Percentiles rank a stretch among this genome's conserved stretches.
phyloP scores from a whole-genome alignment of 2,888 invertebrate genomes.

The Philonicus albiceps region DNA sequence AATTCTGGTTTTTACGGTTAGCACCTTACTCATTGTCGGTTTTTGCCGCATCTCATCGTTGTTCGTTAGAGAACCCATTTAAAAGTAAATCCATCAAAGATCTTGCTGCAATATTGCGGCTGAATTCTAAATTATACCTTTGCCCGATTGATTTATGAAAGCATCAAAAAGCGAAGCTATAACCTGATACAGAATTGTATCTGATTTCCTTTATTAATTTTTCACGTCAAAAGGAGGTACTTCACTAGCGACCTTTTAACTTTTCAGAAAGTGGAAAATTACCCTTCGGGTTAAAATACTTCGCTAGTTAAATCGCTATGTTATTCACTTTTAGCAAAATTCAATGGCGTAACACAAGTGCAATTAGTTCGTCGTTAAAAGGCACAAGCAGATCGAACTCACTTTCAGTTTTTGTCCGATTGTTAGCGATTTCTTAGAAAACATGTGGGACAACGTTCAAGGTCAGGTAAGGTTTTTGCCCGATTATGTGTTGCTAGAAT shows the following conservation, averaged over 20 bases:
- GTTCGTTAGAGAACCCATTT: conserved; percentile 5
- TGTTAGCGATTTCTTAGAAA: not conserved
- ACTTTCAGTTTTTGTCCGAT: conserved; percentile 7
- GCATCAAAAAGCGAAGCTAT: not conserved
- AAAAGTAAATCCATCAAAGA: conserved; percentile 2
- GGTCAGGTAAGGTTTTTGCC: not conserved
- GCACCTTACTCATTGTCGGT: not conserved
- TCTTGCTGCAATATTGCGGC: not conserved
- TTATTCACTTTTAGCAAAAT: not conserved
- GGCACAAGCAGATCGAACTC: not conserved
- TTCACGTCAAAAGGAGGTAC: not conserved
- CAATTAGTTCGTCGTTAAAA: not conserved
- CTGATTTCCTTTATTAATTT: not conserved
- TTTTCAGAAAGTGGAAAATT: not conserved
- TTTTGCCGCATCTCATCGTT: not conserved
- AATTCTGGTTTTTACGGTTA: conserved; percentile 27
- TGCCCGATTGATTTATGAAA: conserved; percentile 14
- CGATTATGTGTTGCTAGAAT: not conserved
- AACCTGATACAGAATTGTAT: not conserved
- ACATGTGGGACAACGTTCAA: not conserved
- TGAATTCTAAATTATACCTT: conserved; percentile 1
- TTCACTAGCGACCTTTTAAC: not conserved
- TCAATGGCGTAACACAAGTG: not conserved
- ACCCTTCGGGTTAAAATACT: not conserved
- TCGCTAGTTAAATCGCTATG: not conserved